These are phyloP conservation scores for Penelope pileata DNA, from an alignment of 2,113 vertebrate genomes.

Conservation along the genomic window DNA sequence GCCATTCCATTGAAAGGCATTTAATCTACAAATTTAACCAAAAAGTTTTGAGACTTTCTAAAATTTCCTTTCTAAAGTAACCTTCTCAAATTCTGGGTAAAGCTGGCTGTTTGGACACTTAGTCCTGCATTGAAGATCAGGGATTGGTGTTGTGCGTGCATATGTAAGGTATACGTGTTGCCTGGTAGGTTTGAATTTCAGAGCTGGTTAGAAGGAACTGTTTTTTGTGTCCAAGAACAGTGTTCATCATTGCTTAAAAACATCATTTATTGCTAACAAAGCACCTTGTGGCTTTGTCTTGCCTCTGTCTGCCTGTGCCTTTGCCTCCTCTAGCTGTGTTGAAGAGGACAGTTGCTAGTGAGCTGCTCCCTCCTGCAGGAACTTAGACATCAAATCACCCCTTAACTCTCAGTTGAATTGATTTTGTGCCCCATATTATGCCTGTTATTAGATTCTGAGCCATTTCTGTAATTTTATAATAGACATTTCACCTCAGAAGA, in stretches of 20 bases:
- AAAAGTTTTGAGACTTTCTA: neutral
- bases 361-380: neutral
- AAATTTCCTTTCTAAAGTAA: accelerated
- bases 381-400: neutral
- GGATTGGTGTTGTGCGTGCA: accelerated
- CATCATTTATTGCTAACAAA: accelerated
- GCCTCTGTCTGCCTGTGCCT: neutral
- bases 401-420: neutral
- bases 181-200: neutral
- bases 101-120: neutral
- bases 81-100: neutral
- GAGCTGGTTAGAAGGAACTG: neutral
- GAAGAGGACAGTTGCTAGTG: neutral
- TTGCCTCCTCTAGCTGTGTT: neutral
- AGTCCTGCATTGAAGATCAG: neutral
- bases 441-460: neutral
- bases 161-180: neutral
- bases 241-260: neutral
- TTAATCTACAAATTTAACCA: neutral
- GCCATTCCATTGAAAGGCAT: neutral
- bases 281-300: neutral
- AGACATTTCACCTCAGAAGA: neutral
- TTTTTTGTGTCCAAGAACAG: neutral
- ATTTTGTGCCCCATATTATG: neutral
- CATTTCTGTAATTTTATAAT: neutral